Evolutionary conservation across 2,113 vertebrate genomes (phyloP).

Genomic region (Polypterus senegalus): DNA sequence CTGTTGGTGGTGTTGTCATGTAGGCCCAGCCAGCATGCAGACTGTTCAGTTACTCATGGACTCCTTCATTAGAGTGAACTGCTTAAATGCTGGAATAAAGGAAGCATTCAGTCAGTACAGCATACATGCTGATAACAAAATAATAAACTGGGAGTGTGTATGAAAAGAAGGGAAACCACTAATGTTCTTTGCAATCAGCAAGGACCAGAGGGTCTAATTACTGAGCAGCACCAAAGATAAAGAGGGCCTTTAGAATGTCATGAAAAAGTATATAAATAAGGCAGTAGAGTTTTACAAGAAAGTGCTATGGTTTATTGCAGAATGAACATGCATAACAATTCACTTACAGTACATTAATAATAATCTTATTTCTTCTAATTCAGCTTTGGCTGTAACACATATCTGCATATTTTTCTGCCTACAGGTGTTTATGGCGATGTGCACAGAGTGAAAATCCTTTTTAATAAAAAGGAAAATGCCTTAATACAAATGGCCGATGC

Average conservation of each 20-base stretch:
- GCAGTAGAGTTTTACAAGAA: too few species aligned
- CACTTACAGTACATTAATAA: background rate
- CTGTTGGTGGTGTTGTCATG: too few species aligned
- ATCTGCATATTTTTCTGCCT: conserved; percentile 16
- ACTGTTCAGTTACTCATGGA: too few species aligned
- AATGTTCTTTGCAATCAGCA: too few species aligned
- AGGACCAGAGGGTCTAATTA: background rate
- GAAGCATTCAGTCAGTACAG: too few species aligned
- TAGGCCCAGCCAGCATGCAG: too few species aligned
- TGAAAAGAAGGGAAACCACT: too few species aligned
- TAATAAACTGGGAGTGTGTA: too few species aligned
- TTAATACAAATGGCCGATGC: conserved; percentile 76
- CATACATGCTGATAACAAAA: too few species aligned
- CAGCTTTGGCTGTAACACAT: background rate
- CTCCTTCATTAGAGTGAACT: too few species aligned
- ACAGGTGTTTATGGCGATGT: conserved; percentile 74
- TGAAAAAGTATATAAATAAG: background rate
- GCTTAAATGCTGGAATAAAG: too few species aligned
- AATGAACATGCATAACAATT: background rate
- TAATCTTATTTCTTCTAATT: background rate
- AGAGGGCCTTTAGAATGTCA: background rate
- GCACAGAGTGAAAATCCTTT: conserved; percentile 75
- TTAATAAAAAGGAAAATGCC: conserved; percentile 70
- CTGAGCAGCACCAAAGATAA: background rate
- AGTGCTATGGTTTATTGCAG: background rate